A percentile compares a stretch with the other conserved stretches of the same genome.
phyloP scores from a whole-genome alignment of 2,797 vertebrate genomes.

The Bovichtus variegatus region DNA sequence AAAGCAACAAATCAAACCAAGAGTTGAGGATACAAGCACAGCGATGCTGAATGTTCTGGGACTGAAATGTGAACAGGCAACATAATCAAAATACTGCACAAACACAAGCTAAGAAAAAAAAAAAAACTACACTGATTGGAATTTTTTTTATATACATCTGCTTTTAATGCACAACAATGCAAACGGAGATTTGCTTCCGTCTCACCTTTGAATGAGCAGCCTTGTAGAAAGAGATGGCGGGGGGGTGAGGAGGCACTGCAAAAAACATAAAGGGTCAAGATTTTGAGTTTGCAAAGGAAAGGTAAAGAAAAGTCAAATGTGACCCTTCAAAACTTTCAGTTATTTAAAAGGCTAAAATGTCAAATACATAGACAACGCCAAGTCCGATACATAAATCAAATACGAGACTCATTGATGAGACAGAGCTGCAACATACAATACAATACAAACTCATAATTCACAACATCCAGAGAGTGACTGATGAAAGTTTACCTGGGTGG shows the following conservation, averaged over 20 bases:
- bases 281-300: background rate
- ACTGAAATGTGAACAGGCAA: slow-evolving; percentile 76
- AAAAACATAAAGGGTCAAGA: slow-evolving; percentile 25
- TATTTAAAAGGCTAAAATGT: background rate
- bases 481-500: slow-evolving; percentile 90
- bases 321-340: background rate
- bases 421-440: too few species aligned
- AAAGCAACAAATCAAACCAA: slow-evolving; percentile 76
- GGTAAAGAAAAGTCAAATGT: background rate
- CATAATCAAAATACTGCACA: slow-evolving; percentile 69
- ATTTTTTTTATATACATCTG: slow-evolving; percentile 13
- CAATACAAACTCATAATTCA: background rate
- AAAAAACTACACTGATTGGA: slow-evolving; percentile 39
- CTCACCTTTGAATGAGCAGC: slow-evolving; percentile 96
- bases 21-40: slow-evolving; percentile 70
- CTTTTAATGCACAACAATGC: slow-evolving; percentile 17
- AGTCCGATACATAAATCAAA: background rate
- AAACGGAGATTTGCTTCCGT: background rate
- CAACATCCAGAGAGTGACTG: background rate
- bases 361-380: background rate
- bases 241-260: slow-evolving; percentile 94
- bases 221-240: slow-evolving; percentile 94
- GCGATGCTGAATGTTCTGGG: slow-evolving; percentile 80
- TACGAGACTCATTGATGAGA: background rate
- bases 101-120: slow-evolving; percentile 58